phyloP scores from a whole-genome alignment of 2,113 vertebrate species.

The Erinaceus europaeus region DNA sequence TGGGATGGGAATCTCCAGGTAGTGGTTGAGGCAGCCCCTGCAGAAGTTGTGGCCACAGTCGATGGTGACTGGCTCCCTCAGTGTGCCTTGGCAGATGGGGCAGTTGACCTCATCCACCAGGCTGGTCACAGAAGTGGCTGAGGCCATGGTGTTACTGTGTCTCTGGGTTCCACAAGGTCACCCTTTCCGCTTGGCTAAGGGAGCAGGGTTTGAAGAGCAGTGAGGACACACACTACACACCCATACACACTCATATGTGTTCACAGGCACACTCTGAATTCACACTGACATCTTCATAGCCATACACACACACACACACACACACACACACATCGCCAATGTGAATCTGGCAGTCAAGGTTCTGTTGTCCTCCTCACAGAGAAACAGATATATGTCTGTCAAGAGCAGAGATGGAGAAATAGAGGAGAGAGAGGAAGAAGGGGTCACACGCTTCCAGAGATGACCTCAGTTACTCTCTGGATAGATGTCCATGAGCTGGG shows the following conservation, averaged over 20 bases:
- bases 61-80: slow-evolving; percentile 90
- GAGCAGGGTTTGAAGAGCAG: background rate
- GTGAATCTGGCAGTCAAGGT: background rate
- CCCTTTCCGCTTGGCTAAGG: background rate
- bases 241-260: background rate
- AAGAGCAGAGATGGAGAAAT: background rate
- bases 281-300: background rate
- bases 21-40: slow-evolving; percentile 86
- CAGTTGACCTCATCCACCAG: slow-evolving; percentile 89
- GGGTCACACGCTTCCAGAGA: background rate
- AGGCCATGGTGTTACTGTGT: slow-evolving; percentile 46
- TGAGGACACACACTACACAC: background rate
- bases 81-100: slow-evolving; percentile 91
- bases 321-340: background rate
- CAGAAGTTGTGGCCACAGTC: slow-evolving; percentile 96
- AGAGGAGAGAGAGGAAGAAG: background rate
- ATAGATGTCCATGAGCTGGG: background rate
- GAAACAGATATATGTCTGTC: background rate
- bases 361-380: background rate
- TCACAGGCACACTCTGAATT: background rate
- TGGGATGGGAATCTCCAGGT: slow-evolving; percentile 82
- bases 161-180: background rate
- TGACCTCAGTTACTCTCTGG: background rate
- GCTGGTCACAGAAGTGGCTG: slow-evolving; percentile 78
- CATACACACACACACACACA: background rate